A percentile compares a stretch with the other conserved stretches of the same genome.
Conservation (phyloP, 2,797 vertebrate genomes). For the Sphenopsis melanotis region DNA sequence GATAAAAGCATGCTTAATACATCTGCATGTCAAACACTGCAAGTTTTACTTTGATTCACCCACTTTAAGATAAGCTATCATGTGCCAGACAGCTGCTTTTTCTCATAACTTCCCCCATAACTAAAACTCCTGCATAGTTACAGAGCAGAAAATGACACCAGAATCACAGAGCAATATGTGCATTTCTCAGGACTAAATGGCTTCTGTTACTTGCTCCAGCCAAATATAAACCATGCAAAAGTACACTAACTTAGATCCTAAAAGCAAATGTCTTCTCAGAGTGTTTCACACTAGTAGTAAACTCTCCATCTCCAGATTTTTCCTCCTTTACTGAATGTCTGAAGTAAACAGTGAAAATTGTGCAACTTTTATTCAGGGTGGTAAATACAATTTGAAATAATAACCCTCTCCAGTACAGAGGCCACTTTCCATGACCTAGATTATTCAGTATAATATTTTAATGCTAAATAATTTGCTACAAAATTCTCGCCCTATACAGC, state of each 20-base stretch:
- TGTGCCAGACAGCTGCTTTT: constrained; percentile 45
- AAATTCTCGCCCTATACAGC: not conserved
- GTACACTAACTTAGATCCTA: not conserved
- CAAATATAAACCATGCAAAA: constrained; percentile 19
- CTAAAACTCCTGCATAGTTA: constrained; percentile 31
- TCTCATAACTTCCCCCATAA: constrained; percentile 20
- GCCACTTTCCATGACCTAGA: not conserved
- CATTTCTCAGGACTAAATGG: not conserved
- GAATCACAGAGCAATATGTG: not conserved
- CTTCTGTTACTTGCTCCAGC: constrained; percentile 30
- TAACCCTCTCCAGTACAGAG: not conserved
- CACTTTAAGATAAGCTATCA: constrained; percentile 21
- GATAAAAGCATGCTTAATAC: not conserved
- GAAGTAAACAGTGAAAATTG: not conserved
- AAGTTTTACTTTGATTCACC: constrained; percentile 47
- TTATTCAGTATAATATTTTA: not conserved
- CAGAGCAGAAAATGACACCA: constrained; percentile 22
- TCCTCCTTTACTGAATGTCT: not conserved
- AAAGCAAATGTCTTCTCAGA: not conserved
- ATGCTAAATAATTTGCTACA: not conserved
- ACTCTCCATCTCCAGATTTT: not conserved
- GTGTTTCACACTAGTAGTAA: not conserved
- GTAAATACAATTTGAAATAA: not conserved
- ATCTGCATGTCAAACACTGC: constrained; percentile 25
- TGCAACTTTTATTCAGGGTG: not conserved